Evolutionary conservation across 1,140 invertebrate genomes (phyloP).

Genomic region (Hyles vespertilio): DNA sequence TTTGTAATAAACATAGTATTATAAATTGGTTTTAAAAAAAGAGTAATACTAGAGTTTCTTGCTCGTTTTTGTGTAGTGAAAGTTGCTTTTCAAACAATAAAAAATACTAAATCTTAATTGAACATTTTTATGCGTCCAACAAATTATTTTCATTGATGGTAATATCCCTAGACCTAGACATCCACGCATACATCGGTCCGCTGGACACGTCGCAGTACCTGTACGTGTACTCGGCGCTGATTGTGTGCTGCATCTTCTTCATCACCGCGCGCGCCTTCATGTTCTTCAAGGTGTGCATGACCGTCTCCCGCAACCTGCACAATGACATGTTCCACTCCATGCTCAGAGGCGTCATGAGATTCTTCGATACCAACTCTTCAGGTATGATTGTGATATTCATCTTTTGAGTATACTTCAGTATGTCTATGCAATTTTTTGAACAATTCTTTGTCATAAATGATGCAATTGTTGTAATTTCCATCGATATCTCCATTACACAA

Average conservation of each 20-base stretch:
- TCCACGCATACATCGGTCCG: conserved; percentile 64
- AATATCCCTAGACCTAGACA: conserved; percentile 50
- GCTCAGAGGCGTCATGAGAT: conserved; percentile 85
- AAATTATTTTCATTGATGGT: background rate
- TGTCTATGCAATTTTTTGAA: too few species aligned
- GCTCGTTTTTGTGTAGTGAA: too few species aligned
- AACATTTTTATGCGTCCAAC: too few species aligned
- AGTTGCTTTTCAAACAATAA: too few species aligned
- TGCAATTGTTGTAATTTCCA: too few species aligned
- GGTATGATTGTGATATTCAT: conserved; percentile 57
- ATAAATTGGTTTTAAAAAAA: too few species aligned
- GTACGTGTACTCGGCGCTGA: conserved; percentile 67
- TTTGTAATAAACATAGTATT: too few species aligned
- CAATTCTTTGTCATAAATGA: too few species aligned
- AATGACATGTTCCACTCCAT: conserved; percentile 89
- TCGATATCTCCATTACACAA: too few species aligned
- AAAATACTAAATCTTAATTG: too few species aligned
- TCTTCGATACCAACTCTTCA: conserved; percentile 90
- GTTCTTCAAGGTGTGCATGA: conserved; percentile 89
- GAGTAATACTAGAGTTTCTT: too few species aligned
- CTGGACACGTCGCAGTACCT: conserved; percentile 64
- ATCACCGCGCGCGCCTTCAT: conserved; percentile 79
- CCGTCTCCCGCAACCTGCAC: conserved; percentile 87
- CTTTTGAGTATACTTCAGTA: too few species aligned
- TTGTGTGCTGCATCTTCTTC: conserved; percentile 69